Percentiles rank a stretch among this genome's conserved stretches.
These are phyloP conservation scores for Cyprinus carpio DNA, from an alignment of 2,113 vertebrate genomes.

Conservation along the genomic window DNA sequence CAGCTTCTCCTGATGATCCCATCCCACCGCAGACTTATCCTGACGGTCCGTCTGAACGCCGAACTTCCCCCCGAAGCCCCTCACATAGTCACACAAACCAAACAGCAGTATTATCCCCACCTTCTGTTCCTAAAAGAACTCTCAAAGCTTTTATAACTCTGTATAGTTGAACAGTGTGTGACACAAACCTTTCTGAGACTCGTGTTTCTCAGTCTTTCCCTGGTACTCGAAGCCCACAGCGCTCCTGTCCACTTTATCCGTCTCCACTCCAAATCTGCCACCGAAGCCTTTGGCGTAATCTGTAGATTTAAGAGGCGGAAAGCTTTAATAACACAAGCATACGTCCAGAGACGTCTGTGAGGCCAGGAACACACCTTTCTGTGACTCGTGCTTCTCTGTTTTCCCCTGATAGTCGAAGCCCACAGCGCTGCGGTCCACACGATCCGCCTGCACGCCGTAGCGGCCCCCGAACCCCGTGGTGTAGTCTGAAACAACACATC, in stretches of 20 bases:
- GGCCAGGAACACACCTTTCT: constrained; percentile 81
- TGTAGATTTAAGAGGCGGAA: constrained; percentile 55
- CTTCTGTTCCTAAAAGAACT: neutral
- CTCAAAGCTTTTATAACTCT: neutral
- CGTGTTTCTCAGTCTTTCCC: constrained; percentile 90
- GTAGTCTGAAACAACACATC: constrained; percentile 71
- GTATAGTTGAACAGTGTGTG: too few species aligned
- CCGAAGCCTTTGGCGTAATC: constrained; percentile 92
- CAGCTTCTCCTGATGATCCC: constrained; percentile 97
- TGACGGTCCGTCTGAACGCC: constrained; percentile 95
- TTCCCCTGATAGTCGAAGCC: constrained; percentile 95
- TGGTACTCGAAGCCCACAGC: constrained; percentile 94
- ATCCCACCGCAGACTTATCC: constrained; percentile 94
- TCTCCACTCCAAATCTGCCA: constrained; percentile 89
- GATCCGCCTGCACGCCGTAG: constrained; percentile 77
- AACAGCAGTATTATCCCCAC: too few species aligned
- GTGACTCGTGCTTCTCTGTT: constrained; percentile 93
- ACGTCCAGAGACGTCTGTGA: too few species aligned
- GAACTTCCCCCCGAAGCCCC: constrained; percentile 97
- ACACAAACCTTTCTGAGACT: constrained; percentile 89
- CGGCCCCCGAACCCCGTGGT: constrained; percentile 76
- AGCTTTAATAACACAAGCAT: neutral
- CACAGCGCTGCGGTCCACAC: constrained; percentile 89
- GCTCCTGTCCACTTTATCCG: constrained; percentile 94
- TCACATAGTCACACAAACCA: constrained; percentile 80